Evolutionary conservation across 2,888 invertebrate genomes (phyloP).

Genomic region (Odontocerum albicorne): DNA sequence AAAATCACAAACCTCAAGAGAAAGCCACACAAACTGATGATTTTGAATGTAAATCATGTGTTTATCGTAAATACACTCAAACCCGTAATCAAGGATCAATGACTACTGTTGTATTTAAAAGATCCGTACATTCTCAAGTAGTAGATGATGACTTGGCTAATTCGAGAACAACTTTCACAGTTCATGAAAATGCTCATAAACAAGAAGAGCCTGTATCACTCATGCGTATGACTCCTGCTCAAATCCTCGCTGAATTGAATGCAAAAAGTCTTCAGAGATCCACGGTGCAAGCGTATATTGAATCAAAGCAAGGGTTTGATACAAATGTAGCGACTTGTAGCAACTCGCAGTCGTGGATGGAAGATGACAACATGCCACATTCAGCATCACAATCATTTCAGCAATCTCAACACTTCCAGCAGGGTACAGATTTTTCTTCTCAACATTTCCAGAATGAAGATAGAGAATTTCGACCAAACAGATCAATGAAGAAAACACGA

Average conservation of each 20-base stretch:
- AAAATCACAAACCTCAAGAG: too few relatives aligned
- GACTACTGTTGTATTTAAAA: neutral
- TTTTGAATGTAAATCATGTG: constrained; percentile 12
- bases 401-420: neutral
- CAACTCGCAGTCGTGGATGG: too few relatives aligned
- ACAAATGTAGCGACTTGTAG: too few relatives aligned
- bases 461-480: neutral
- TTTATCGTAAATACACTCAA: neutral
- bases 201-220: constrained; percentile 23
- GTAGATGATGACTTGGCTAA: constrained; percentile 12
- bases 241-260: constrained; percentile 26
- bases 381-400: too few relatives aligned
- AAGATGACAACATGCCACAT: too few relatives aligned
- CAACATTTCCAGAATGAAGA: too few relatives aligned
- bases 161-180: constrained; percentile 19
- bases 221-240: constrained; percentile 32
- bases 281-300: constrained; percentile 8
- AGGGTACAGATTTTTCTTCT: too few relatives aligned
- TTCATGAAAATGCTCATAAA: neutral
- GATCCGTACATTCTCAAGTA: constrained; percentile 19
- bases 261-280: constrained; percentile 20
- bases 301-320: neutral
- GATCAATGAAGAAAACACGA: too few relatives aligned
- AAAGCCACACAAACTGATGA: constrained; percentile 18
- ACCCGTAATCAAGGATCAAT: constrained; percentile 1